A percentile compares a stretch with the other conserved stretches of the same genome.
Conservation (phyloP, 2,797 vertebrate species). For the Bradypus variegatus region DNA sequence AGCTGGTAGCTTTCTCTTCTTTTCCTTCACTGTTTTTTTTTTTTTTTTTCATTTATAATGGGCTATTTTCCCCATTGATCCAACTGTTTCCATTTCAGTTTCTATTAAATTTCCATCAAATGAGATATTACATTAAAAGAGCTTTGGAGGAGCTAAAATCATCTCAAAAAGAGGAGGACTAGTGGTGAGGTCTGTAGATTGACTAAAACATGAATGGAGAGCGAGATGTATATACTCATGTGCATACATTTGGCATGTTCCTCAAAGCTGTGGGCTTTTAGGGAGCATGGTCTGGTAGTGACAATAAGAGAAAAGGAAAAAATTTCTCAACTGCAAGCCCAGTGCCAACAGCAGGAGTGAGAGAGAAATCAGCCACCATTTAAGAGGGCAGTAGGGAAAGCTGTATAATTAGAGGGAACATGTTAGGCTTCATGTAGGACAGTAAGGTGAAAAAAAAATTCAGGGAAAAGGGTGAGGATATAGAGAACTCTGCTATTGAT, state of each 20-base stretch:
- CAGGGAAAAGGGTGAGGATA: background rate
- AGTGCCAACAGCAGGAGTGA: background rate
- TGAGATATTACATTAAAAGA: too few relatives aligned
- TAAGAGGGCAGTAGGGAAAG: background rate
- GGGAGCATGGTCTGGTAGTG: background rate
- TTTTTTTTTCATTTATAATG: slow-evolving; percentile 19
- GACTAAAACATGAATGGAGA: background rate
- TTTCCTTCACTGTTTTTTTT: background rate
- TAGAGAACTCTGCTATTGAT: background rate
- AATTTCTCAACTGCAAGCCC: background rate
- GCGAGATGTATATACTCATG: background rate
- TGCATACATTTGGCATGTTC: background rate
- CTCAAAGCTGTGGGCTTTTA: background rate
- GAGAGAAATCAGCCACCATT: background rate
- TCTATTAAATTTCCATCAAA: background rate
- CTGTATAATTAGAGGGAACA: background rate
- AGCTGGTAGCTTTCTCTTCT: background rate
- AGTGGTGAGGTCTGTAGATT: background rate
- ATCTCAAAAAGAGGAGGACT: background rate
- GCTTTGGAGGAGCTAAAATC: background rate
- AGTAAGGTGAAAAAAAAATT: background rate
- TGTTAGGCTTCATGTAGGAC: background rate
- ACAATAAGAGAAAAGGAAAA: background rate
- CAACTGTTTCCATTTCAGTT: background rate
- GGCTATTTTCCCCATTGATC: background rate